Evolutionary conservation across 2,113 vertebrate genomes (phyloP).

Genomic region (Dunckerocampus dactyliophorus): DNA sequence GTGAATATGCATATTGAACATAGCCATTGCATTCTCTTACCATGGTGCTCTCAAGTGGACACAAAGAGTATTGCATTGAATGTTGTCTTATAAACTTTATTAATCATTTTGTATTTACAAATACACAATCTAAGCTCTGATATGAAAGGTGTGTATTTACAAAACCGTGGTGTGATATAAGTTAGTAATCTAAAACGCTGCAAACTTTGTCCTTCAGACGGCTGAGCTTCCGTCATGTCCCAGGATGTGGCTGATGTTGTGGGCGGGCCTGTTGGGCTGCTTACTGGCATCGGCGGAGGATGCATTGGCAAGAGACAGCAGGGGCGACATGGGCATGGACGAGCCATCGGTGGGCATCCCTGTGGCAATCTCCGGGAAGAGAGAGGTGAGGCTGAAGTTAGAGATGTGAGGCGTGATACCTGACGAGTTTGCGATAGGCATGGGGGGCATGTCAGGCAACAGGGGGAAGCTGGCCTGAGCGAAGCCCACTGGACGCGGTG

Average conservation of each 20-base stretch:
- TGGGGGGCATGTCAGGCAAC: constrained; percentile 91
- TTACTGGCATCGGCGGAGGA: constrained; percentile 91
- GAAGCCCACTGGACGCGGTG: constrained; percentile 92
- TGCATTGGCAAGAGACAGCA: constrained; percentile 91
- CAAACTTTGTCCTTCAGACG: constrained; percentile 68
- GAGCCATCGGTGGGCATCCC: constrained; percentile 92
- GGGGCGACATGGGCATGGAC: constrained; percentile 89
- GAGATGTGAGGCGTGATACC: constrained; percentile 86
- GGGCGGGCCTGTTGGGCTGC: constrained; percentile 93
- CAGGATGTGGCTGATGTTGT: constrained; percentile 99
- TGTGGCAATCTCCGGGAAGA: constrained; percentile 95
- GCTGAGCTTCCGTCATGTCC: constrained; percentile 97
- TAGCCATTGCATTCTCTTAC: no score
- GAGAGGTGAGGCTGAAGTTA: constrained; percentile 94
- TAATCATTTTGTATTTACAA: constrained; percentile 76
- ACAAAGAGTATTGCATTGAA: constrained; percentile 29
- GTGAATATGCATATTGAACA: no score
- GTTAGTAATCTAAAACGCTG: constrained; percentile 62
- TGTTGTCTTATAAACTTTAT: constrained; percentile 72
- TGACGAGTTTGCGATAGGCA: constrained; percentile 90
- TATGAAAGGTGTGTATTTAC: constrained; percentile 75
- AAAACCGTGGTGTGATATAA: constrained; percentile 67
- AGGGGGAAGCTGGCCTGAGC: constrained; percentile 92
- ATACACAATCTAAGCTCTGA: constrained; percentile 70
- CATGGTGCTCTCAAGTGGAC: neutral